phyloP scores from a whole-genome alignment of 2,797 vertebrate species.

The Sphenopsis melanotis region DNA sequence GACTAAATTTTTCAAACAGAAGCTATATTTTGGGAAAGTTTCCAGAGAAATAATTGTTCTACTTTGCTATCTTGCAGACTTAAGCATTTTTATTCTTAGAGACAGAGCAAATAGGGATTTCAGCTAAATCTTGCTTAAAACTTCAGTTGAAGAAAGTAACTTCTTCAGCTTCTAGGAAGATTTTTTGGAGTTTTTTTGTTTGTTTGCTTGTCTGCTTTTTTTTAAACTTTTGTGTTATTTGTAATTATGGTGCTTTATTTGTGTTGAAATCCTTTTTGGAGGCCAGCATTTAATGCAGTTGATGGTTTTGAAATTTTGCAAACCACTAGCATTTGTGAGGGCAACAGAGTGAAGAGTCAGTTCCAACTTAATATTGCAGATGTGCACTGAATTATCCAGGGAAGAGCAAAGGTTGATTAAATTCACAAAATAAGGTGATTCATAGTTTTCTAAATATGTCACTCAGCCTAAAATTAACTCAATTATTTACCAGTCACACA shows the following conservation, averaged over 20 bases:
- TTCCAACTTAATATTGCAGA: slow-evolving; percentile 57
- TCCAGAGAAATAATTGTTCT: neutral
- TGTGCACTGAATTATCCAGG: slow-evolving; percentile 11
- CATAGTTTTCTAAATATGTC: slow-evolving; percentile 68
- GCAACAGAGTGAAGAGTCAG: neutral
- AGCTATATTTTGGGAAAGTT: neutral
- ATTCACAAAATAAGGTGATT: slow-evolving; percentile 63
- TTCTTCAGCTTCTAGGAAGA: neutral
- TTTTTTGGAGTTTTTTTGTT: no score
- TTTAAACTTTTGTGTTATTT: neutral
- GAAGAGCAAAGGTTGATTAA: slow-evolving; percentile 63
- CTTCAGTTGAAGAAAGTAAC: neutral
- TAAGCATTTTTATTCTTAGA: neutral
- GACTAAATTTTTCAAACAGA: neutral
- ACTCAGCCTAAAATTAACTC: slow-evolving; percentile 70
- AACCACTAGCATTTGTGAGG: neutral
- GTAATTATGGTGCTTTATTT: neutral
- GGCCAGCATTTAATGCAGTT: neutral
- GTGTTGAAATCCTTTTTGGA: neutral
- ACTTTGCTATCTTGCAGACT: neutral
- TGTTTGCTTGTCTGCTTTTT: neutral
- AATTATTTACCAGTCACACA: slow-evolving; percentile 69
- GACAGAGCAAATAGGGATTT: neutral
- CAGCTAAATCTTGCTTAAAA: neutral
- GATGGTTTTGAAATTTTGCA: neutral